Conservation (phyloP, 2,888 invertebrate species). For the Hyles lineata region DNA sequence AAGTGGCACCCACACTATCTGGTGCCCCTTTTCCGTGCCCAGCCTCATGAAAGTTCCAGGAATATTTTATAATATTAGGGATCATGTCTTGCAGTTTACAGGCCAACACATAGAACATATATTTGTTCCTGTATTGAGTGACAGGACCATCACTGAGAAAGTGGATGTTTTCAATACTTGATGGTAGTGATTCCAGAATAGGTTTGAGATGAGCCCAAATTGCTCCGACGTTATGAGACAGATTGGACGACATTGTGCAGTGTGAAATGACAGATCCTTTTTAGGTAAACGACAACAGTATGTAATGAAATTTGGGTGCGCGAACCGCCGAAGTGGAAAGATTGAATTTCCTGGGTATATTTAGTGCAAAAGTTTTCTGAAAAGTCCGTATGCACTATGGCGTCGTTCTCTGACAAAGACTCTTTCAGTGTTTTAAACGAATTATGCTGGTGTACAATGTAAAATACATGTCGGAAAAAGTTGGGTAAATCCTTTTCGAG, state of each 20-base stretch:
- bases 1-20: constrained; percentile 53
- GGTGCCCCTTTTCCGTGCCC: constrained; percentile 56
- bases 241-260: constrained; percentile 50
- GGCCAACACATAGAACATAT: constrained; percentile 50
- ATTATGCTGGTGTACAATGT: constrained; percentile 34
- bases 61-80: constrained; percentile 43
- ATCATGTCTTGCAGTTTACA: constrained; percentile 44
- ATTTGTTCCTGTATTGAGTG: constrained; percentile 55
- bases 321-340: constrained; percentile 47
- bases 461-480: constrained; percentile 30
- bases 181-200: constrained; percentile 35
- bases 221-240: constrained; percentile 44
- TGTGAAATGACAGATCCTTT: constrained; percentile 38
- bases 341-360: constrained; percentile 56
- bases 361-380: constrained; percentile 54
- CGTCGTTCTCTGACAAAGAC: constrained; percentile 37
- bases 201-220: constrained; percentile 41
- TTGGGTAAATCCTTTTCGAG: constrained; percentile 29
- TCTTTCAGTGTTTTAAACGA: constrained; percentile 32
- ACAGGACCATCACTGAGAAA: constrained; percentile 57
- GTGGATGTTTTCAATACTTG: constrained; percentile 45
- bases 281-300: constrained; percentile 55
- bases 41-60: constrained; percentile 58
- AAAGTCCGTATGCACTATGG: constrained; percentile 51
- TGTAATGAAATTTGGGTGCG: constrained; percentile 52